Percentiles rank a stretch among this genome's conserved stretches.
phyloP scores from a whole-genome alignment of 1,140 invertebrate genomes.

The Protaetia brevitarsis region DNA sequence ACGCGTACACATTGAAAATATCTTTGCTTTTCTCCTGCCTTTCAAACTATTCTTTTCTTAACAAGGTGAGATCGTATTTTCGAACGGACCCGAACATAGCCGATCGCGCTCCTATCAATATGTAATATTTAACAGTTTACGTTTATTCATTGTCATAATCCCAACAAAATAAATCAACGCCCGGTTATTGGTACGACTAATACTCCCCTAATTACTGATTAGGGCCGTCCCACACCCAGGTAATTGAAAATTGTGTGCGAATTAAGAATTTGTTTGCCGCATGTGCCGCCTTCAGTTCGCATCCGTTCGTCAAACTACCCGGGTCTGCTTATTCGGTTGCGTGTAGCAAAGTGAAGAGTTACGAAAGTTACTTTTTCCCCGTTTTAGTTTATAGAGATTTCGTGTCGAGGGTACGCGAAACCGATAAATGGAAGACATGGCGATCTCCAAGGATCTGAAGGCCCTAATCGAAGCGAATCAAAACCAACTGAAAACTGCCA shows the following conservation, averaged over 20 bases:
- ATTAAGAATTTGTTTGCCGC: conserved; percentile 12
- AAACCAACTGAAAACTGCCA: conserved; percentile 63
- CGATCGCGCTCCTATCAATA: conserved; percentile 16
- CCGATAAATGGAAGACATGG: conserved; percentile 51
- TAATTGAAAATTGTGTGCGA: neutral
- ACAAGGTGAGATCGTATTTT: conserved; percentile 5
- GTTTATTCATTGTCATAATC: conserved; percentile 3
- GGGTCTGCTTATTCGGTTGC: conserved; percentile 19
- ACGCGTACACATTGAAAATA: neutral
- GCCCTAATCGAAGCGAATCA: conserved; percentile 62
- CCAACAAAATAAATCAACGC: neutral
- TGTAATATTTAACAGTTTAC: conserved; percentile 10
- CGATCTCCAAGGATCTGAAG: conserved; percentile 63
- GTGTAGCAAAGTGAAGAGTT: conserved; percentile 8
- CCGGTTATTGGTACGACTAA: neutral
- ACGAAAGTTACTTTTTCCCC: conserved; percentile 18
- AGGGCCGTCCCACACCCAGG: neutral
- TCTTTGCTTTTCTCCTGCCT: neutral
- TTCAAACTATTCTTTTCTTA: neutral
- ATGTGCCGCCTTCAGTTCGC: conserved; percentile 22
- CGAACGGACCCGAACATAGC: neutral
- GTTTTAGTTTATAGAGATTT: conserved; percentile 16
- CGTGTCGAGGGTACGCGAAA: neutral
- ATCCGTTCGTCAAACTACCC: conserved; percentile 23
- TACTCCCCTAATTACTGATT: neutral